Base-by-base conservation (phyloP, 2,113 vertebrate species). In the Chinchilla lanigera region DNA sequence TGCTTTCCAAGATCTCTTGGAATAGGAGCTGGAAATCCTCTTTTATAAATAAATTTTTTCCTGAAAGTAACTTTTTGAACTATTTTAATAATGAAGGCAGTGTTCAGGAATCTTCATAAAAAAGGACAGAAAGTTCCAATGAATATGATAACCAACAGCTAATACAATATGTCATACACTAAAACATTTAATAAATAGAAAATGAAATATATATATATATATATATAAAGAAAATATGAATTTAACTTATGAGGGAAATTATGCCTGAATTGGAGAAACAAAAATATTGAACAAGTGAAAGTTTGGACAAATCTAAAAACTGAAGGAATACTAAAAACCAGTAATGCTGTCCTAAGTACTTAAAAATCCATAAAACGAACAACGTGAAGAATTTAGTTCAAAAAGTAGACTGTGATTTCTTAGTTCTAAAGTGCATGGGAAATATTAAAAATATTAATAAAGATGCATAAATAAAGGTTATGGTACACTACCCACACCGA, bases 51-150 rank as follows among this genome's bases (percentile, higher is more conserved):
- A 83, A 85, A 78, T 92, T 16, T 33, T 86, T 89, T 80, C 47
- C 47, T 33, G 90, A 19, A 94, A 89, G 44, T 87, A 47, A 94
- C 41, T 69, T 90, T 61, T 87, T 92, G 88, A 90, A 88, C 26
- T 92, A 87, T 90, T 92, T n/a, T 81, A 11, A 81, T 92, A 90
- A 80, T 30, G 4, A 90, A 86, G 33, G 63, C 6, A 58, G 7
- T 85, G 4, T 54, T 33, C 3, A 82, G 11, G 22, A 93, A 87
- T 65, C 35, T 87, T 88, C 89, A 35, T 44, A 52, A 88, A 75
- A 33, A 56, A 44, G 4, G 63, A 47, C 86, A 80, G 52, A 65
- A 54, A 75, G 35, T 58, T 75, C 14, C 33, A 60, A 69, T 41
- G 80, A 77, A 83, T 54, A 61, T 85, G 54, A 38, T 52, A 95